These are phyloP conservation scores for Celastrina argiolus DNA, from an alignment of 2,888 invertebrate genomes.

Conservation along the genomic window DNA sequence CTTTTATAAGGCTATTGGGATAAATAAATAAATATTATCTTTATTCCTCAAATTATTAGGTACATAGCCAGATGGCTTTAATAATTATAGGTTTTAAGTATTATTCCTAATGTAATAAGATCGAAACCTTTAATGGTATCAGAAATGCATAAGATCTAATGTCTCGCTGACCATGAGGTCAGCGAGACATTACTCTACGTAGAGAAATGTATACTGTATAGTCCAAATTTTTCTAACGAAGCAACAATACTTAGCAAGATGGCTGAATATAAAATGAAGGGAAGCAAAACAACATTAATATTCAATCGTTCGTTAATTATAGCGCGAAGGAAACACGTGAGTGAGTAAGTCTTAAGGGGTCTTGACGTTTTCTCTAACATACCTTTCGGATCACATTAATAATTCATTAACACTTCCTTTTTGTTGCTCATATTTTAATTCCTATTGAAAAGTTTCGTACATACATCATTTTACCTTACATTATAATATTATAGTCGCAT, in stretches of 20 bases:
- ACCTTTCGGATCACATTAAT: slow-evolving; percentile 33
- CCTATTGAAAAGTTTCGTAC: slow-evolving; percentile 12
- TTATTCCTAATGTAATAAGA: no score
- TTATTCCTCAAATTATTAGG: no score
- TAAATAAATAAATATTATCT: no score
- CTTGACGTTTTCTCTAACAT: slow-evolving; percentile 35
- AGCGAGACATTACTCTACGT: no score
- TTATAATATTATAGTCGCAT: no score
- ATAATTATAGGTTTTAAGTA: no score
- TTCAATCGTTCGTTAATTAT: slow-evolving; percentile 22
- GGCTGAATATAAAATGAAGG: not conserved
- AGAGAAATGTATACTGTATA: no score
- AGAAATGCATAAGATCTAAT: no score
- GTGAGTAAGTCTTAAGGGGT: slow-evolving; percentile 39
- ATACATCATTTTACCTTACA: not conserved
- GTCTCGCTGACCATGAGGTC: no score
- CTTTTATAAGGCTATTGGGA: no score
- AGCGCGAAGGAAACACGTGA: slow-evolving; percentile 29
- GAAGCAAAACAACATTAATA: slow-evolving; percentile 19
- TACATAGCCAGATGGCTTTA: no score
- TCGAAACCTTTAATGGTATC: no score
- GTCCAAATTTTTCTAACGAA: not conserved
- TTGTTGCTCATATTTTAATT: slow-evolving; percentile 1
- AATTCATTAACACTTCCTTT: slow-evolving; percentile 25
- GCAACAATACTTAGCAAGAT: not conserved